These are phyloP conservation scores for Poeciliopsis occidentalis DNA, from an alignment of 2,113 vertebrate genomes.

Conservation along the genomic window DNA sequence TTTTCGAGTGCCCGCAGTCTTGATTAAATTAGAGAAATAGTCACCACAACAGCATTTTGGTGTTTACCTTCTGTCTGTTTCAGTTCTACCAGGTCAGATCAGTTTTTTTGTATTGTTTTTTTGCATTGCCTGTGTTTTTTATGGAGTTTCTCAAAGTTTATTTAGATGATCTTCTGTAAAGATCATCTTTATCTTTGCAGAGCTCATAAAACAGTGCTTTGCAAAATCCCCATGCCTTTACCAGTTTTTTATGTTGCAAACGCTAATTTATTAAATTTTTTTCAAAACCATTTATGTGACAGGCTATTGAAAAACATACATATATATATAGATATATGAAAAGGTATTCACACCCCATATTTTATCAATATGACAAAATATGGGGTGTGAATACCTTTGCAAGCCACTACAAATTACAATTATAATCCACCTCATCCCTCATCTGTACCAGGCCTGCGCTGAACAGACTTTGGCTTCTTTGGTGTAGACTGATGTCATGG, in stretches of 20 bases:
- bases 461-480: constrained; percentile 77
- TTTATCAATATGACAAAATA: neutral
- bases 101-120: neutral
- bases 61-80: constrained; percentile 42
- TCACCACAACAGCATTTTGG: constrained; percentile 25
- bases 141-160: constrained; percentile 2
- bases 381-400: neutral
- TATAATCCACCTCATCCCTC: constrained; percentile 67
- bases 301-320: neutral
- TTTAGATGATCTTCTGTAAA: constrained; percentile 23
- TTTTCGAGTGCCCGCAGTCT: constrained; percentile 32
- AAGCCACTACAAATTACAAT: neutral
- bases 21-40: constrained; percentile 34
- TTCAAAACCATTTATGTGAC: neutral
- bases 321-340: too few species aligned
- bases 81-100: constrained; percentile 8
- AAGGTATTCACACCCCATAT: too few species aligned
- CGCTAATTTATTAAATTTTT: neutral
- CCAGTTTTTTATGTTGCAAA: neutral
- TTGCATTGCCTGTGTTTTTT: neutral
- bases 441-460: constrained; percentile 57
- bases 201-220: neutral
- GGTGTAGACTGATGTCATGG: constrained; percentile 82
- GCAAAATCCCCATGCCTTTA: neutral
- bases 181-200: too few species aligned